Evolutionary conservation across 2,113 vertebrate species (phyloP).

Genomic region (Diadophis punctatus): DNA sequence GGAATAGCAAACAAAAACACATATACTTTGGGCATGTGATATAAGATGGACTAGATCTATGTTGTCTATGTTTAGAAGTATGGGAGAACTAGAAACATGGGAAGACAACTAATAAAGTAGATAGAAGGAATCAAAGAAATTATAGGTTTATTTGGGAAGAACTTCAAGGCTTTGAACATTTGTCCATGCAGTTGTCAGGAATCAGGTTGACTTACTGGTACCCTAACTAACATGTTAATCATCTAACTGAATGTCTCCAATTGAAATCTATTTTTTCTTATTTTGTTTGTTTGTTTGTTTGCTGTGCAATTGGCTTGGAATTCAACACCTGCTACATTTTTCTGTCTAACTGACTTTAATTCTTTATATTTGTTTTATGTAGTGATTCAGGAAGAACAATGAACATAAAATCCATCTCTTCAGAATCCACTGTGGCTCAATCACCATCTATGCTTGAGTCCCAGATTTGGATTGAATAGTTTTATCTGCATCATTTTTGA

Average conservation of each 20-base stretch:
- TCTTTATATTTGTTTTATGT: background rate
- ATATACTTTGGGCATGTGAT: background rate
- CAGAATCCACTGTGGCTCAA: background rate
- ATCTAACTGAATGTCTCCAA: background rate
- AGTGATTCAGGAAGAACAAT: background rate
- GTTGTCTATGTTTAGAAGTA: background rate
- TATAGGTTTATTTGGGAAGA: background rate
- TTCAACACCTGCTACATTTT: background rate
- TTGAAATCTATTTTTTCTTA: background rate
- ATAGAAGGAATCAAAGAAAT: background rate
- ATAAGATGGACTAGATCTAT: background rate
- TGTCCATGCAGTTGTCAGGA: background rate
- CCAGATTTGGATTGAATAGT: background rate
- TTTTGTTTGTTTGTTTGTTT: background rate
- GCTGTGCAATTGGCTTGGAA: background rate
- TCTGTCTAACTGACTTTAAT: background rate
- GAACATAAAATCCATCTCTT: background rate
- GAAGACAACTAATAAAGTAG: background rate
- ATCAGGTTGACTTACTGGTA: background rate
- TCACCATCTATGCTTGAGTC: background rate
- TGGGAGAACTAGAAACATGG: background rate
- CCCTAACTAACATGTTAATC: background rate
- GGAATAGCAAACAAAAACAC: background rate
- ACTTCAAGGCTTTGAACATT: background rate
- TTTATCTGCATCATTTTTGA: background rate